Percentiles rank a stretch among this genome's conserved stretches.
Evolutionary conservation across 1,140 invertebrate genomes (phyloP).

Genomic region (Musca domestica): DNA sequence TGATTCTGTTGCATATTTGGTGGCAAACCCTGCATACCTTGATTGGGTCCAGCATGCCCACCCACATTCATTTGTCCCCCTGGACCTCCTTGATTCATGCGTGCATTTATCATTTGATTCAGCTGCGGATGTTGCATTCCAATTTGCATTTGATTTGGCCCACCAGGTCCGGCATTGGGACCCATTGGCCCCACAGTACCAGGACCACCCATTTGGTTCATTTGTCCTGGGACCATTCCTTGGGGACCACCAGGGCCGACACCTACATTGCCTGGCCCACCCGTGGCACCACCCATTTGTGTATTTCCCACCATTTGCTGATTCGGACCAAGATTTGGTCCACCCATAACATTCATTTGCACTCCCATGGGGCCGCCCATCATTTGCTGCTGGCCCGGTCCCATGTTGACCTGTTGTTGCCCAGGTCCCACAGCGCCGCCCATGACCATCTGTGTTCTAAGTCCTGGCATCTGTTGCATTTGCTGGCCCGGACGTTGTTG

Average conservation of each 20-base stretch:
- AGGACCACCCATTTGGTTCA: conserved; percentile 51
- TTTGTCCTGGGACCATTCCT: conserved; percentile 52
- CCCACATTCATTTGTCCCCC: conserved; percentile 35
- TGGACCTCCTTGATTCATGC: conserved; percentile 38
- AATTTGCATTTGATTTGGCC: conserved; percentile 39
- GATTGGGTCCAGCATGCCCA: conserved; percentile 31
- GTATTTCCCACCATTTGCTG: conserved; percentile 33
- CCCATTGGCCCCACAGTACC: conserved; percentile 46
- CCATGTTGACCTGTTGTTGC: conserved; percentile 15
- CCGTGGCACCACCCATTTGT: conserved; percentile 34
- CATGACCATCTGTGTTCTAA: conserved; percentile 45
- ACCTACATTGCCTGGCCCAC: conserved; percentile 46
- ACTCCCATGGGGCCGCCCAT: conserved; percentile 57
- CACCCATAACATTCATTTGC: conserved; percentile 40
- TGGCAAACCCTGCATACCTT: conserved; percentile 45
- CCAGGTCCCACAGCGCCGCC: conserved; percentile 19
- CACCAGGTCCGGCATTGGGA: conserved; percentile 32
- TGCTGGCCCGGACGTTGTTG: conserved; percentile 49
- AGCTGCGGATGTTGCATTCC: conserved; percentile 36
- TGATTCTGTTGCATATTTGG: conserved; percentile 43
- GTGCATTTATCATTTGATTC: conserved; percentile 48
- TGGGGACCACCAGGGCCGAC: conserved; percentile 55
- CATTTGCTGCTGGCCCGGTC: conserved; percentile 37
- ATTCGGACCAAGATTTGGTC: conserved; percentile 51
- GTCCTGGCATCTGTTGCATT: conserved; percentile 49